These are phyloP conservation scores for Centropus unirufus DNA, from an alignment of 2,113 vertebrate genomes.

Conservation along the genomic window DNA sequence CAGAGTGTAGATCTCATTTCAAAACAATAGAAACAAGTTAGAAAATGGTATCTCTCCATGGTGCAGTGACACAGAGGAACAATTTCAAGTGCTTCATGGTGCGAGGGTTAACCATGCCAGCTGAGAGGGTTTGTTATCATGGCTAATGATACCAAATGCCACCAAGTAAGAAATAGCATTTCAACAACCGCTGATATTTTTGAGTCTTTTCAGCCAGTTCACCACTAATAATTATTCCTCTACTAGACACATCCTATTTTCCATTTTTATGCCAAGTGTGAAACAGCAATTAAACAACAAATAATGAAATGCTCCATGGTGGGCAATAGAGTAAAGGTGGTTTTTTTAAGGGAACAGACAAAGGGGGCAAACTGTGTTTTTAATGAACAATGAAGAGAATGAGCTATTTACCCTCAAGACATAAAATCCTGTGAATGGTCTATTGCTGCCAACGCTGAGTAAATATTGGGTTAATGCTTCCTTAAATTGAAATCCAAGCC, in stretches of 20 bases:
- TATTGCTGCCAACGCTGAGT: not conserved
- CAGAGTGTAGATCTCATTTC: slow-evolving; percentile 50
- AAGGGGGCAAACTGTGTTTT: slow-evolving; percentile 11
- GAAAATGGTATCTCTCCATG: not conserved
- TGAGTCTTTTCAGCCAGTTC: not conserved
- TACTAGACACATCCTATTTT: not conserved
- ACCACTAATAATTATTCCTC: not conserved
- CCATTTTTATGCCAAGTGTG: not conserved
- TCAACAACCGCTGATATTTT: not conserved
- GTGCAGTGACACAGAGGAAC: not conserved
- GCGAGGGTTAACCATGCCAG: not conserved
- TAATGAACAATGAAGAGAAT: not conserved
- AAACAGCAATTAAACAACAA: slow-evolving; percentile 51
- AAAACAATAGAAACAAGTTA: not conserved
- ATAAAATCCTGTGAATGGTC: not conserved
- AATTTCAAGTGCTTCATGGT: not conserved
- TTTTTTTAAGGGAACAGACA: not conserved
- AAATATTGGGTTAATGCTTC: not conserved
- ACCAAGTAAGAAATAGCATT: not conserved
- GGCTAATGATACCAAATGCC: not conserved
- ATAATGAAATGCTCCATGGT: not conserved
- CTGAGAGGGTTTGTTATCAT: not conserved
- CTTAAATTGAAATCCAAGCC: not conserved
- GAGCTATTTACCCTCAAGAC: not conserved
- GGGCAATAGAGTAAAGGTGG: not conserved